Percentiles rank a stretch among this genome's conserved stretches.
These are phyloP conservation scores for Macroramphosus scolopax DNA, from an alignment of 2,797 vertebrate species.

Conservation along the genomic window DNA sequence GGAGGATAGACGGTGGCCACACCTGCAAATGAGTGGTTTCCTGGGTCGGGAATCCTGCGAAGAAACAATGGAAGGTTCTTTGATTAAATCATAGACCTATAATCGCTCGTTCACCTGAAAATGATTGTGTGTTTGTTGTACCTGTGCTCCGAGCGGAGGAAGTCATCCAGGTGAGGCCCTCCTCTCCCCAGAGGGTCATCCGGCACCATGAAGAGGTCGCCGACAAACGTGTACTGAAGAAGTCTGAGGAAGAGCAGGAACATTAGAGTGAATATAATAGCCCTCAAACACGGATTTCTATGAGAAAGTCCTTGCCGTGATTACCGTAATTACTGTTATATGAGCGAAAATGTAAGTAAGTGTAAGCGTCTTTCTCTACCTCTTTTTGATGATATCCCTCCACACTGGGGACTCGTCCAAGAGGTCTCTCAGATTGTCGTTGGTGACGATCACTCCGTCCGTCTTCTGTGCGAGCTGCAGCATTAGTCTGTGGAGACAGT, in stretches of 20 bases:
- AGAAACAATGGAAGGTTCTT: no score
- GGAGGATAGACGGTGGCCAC: slow-evolving; percentile 24
- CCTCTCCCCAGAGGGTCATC: slow-evolving; percentile 87
- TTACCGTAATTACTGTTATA: no score
- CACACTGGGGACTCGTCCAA: slow-evolving; percentile 81
- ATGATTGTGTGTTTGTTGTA: slow-evolving; percentile 35
- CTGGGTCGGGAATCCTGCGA: slow-evolving; percentile 54
- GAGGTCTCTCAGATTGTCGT: slow-evolving; percentile 89
- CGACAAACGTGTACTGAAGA: slow-evolving; percentile 88
- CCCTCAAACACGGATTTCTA: no score
- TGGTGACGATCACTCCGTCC: slow-evolving; percentile 87
- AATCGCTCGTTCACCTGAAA: no score
- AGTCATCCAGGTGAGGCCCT: slow-evolving; percentile 86
- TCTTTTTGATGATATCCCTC: slow-evolving; percentile 87
- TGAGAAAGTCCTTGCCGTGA: no score
- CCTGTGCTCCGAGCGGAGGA: slow-evolving; percentile 80
- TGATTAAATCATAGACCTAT: no score
- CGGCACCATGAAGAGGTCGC: slow-evolving; percentile 90
- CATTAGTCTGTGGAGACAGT: slow-evolving; percentile 77
- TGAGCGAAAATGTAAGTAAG: no score
- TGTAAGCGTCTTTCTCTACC: slow-evolving; percentile 70
- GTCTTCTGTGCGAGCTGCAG: slow-evolving; percentile 83
- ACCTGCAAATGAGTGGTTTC: slow-evolving; percentile 70
- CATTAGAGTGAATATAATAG: no score
- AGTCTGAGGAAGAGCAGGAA: slow-evolving; percentile 75